A percentile compares a stretch with the other conserved stretches of the same genome.
These are phyloP conservation scores for Hirundo rustica DNA, from an alignment of 2,797 vertebrate species.

Conservation along the genomic window DNA sequence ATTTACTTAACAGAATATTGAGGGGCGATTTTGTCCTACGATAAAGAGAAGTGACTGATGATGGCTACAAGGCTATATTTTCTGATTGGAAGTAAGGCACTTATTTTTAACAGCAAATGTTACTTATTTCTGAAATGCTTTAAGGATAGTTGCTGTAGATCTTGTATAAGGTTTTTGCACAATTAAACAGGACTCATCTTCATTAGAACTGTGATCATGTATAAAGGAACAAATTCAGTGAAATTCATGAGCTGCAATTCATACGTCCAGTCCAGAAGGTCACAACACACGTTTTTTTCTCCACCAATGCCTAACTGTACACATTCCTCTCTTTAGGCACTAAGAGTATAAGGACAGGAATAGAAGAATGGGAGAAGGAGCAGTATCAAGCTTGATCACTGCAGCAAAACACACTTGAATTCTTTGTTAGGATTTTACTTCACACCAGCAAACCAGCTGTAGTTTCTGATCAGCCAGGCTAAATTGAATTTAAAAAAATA, in stretches of 20 bases:
- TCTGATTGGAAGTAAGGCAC: background rate
- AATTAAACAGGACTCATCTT: background rate
- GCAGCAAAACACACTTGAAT: background rate
- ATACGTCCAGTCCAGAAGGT: background rate
- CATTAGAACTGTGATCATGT: background rate
- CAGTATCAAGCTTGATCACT: rapidly evolving
- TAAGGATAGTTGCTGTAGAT: background rate
- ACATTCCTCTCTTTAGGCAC: background rate
- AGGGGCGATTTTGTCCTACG: background rate
- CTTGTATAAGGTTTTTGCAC: background rate
- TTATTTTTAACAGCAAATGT: background rate
- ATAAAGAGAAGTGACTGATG: background rate
- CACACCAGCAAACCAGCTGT: background rate
- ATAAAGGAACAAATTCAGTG: background rate
- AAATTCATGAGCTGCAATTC: background rate
- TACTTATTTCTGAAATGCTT: background rate
- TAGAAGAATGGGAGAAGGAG: background rate
- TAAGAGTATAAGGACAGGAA: background rate
- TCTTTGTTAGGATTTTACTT: background rate
- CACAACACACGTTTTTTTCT: background rate
- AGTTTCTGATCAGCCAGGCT: background rate
- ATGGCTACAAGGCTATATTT: background rate
- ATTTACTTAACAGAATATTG: background rate
- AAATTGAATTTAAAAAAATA: background rate
- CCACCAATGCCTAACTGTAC: background rate